Evolutionary conservation across 2,797 vertebrate species (phyloP).

Genomic region (Apogon hyalosoma): DNA sequence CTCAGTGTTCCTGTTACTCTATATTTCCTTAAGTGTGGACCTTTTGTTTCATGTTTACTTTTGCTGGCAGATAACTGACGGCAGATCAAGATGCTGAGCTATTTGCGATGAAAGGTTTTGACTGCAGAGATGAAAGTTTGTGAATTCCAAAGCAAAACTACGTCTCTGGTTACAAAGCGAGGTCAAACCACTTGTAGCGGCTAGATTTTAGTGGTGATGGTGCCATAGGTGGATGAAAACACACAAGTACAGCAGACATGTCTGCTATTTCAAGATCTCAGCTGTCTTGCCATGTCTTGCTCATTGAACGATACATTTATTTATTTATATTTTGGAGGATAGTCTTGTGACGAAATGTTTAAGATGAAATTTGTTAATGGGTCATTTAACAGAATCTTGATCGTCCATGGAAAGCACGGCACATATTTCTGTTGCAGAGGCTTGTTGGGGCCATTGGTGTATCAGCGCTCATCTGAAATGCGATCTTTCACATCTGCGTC

Average conservation of each 20-base stretch:
- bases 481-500: slow-evolving; percentile 83
- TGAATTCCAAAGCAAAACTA: slow-evolving; percentile 82
- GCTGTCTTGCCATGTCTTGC: slow-evolving; percentile 60
- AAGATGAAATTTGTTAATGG: slow-evolving; percentile 45
- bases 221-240: slow-evolving; percentile 68
- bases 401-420: slow-evolving; percentile 48
- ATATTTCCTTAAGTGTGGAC: slow-evolving; percentile 52
- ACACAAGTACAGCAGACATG: slow-evolving; percentile 49
- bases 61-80: slow-evolving; percentile 73
- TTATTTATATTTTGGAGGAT: background rate
- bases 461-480: slow-evolving; percentile 79
- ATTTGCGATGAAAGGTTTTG: slow-evolving; percentile 84
- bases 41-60: slow-evolving; percentile 66
- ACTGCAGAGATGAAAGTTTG: slow-evolving; percentile 85
- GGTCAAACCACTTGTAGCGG: slow-evolving; percentile 87
- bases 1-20: slow-evolving; percentile 55
- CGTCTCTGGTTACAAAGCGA: slow-evolving; percentile 84
- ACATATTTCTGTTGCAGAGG: slow-evolving; percentile 72
- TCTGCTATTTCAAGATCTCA: slow-evolving; percentile 66
- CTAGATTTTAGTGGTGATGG: slow-evolving; percentile 69
- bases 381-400: slow-evolving; percentile 52
- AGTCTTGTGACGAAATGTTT: slow-evolving; percentile 5
- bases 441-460: slow-evolving; percentile 65
- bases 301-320: slow-evolving; percentile 23
- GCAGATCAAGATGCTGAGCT: slow-evolving; percentile 72